phyloP scores from a whole-genome alignment of 1,140 invertebrate species.

The Dinoponera quadriceps region DNA sequence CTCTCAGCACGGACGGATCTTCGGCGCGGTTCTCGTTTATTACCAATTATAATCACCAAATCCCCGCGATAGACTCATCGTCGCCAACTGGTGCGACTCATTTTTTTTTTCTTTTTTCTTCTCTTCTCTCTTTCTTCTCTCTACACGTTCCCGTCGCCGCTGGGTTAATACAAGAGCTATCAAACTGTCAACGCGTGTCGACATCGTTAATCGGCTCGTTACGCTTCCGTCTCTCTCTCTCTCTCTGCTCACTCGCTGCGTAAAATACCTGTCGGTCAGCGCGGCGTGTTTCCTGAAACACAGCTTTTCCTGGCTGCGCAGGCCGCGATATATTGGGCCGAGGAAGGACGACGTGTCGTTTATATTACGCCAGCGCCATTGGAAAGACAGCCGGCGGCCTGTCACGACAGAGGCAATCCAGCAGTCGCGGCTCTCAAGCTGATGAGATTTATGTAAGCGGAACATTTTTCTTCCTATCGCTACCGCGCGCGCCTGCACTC shows the following conservation, averaged over 20 bases:
- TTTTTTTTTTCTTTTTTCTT: too few relatives aligned
- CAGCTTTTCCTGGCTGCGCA: constrained; percentile 58
- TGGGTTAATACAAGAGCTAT: too few relatives aligned
- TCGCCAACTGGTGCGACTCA: too few relatives aligned
- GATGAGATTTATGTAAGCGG: constrained; percentile 82
- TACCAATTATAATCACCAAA: too few relatives aligned
- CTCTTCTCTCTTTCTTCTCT: too few relatives aligned
- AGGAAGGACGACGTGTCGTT: constrained; percentile 77
- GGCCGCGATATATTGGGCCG: constrained; percentile 82
- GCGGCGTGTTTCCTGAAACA: constrained; percentile 42
- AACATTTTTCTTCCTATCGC: constrained; percentile 41
- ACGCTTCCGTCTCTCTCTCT: not conserved
- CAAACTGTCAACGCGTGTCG: not conserved
- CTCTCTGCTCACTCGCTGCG: not conserved
- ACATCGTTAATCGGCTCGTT: not conserved
- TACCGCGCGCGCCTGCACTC: too few relatives aligned
- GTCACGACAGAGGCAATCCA: constrained; percentile 79
- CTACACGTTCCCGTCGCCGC: too few relatives aligned
- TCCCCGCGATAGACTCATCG: too few relatives aligned
- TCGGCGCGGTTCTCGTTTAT: too few relatives aligned
- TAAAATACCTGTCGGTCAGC: not conserved
- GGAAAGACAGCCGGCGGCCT: constrained; percentile 74
- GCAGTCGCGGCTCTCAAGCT: constrained; percentile 75
- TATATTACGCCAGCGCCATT: constrained; percentile 78
- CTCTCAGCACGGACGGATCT: too few relatives aligned